Evolutionary conservation across 2,888 invertebrate genomes (phyloP), one percentile per base, ranked within the genome.

Genomic region (Ptychoptera albimana): DNA sequence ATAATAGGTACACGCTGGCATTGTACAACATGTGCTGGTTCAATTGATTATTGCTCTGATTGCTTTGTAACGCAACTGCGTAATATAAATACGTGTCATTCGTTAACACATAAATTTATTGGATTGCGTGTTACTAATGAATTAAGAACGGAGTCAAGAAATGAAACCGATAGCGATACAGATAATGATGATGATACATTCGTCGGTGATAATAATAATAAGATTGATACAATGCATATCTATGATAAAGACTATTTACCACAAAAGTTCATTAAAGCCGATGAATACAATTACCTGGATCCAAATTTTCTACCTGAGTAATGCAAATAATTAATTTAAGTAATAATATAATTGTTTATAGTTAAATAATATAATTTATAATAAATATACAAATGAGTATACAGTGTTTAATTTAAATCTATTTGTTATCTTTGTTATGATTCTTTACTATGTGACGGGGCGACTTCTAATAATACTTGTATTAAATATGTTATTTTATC

Each of bases 1-100:
- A 71, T 81, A 40, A 60, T 68, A 15, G 79, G 78, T 10, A 71
- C 72, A 10, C 66, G 79, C 45, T 84, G 82, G 81, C 77, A 79
- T 53, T 85, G 84, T 54, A 63, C 66, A 23, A 73, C 74, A 45
- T 84, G 83, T 54, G 63, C 68, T 38, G 55, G 54, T 12, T 66
- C 68, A 2, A 60, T 79, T 1, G 77, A 82, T 57, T 71, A 76
- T 51, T 83, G 83, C 53, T 68, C 71, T 1, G 75, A 77, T 52
- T 81, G 81, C 53, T 69, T 76, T 2, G 57, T 75, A 1, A 60
- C 68, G 2, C 76, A 77, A 55, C 52, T 75, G 49, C 8, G 15
- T 8, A 34, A 42, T 35, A 34, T 15, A 11, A 42, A 16, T 15
- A 34, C 12, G 34, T 15, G 16, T 5, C 52, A 52, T 48, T 35